These are phyloP conservation scores for Podotricha telesiphe DNA, from an alignment of 2,888 invertebrate species.

Conservation along the genomic window DNA sequence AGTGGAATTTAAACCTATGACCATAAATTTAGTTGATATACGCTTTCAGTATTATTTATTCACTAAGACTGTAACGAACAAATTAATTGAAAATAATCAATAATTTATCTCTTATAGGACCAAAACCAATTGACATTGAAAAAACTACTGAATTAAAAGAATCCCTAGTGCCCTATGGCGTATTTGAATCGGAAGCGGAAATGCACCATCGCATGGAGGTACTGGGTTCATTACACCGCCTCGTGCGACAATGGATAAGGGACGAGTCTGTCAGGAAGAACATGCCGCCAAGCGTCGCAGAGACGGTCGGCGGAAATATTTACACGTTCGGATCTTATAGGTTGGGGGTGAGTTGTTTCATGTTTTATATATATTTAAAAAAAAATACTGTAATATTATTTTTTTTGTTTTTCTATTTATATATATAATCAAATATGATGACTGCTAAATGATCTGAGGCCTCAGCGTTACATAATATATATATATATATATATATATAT, in stretches of 20 bases:
- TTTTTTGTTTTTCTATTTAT: neutral
- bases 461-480: no score
- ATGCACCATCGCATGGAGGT: constrained; percentile 95
- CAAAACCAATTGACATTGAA: constrained; percentile 90
- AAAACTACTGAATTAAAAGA: constrained; percentile 91
- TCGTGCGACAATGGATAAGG: constrained; percentile 97
- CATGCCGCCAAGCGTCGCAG: constrained; percentile 95
- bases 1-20: no score
- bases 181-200: constrained; percentile 95
- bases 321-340: constrained; percentile 99
- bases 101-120: constrained; percentile 73
- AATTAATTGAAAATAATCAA: neutral
- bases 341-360: constrained; percentile 86
- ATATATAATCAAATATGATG: no score
- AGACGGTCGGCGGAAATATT: constrained; percentile 97
- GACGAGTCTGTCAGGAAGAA: constrained; percentile 94
- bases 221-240: constrained; percentile 91
- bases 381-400: neutral
- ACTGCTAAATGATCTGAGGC: no score
- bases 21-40: no score
- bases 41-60: no score
- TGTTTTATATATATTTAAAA: no score
- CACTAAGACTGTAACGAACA: no score
- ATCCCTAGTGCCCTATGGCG: constrained; percentile 91
- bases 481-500: no score